Evolutionary conservation across 23 tunicate genomes (phyloP).

Genomic region (Diplosoma virens): DNA sequence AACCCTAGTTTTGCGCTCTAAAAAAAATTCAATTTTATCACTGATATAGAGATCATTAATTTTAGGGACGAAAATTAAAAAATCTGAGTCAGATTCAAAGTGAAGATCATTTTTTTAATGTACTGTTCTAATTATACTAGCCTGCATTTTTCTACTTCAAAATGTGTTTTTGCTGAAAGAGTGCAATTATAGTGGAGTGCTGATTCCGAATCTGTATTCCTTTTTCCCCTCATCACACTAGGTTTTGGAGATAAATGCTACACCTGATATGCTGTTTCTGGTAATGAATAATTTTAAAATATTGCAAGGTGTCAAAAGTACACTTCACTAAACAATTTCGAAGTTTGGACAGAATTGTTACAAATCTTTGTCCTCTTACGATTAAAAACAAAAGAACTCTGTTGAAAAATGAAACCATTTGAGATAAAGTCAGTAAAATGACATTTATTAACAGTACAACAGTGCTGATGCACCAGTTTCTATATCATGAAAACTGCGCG

Average conservation of each 20-base stretch:
- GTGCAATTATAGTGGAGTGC: slow-evolving; percentile 18
- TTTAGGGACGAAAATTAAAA: too few species aligned
- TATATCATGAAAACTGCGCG: slow-evolving; percentile 7
- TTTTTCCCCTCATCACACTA: slow-evolving; percentile 9
- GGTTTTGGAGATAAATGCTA: slow-evolving; percentile 25
- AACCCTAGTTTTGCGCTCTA: too few species aligned
- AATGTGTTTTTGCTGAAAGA: slow-evolving; percentile 1
- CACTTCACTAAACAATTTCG: background rate
- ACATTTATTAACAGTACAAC: background rate
- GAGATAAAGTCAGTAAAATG: background rate
- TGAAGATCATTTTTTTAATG: too few species aligned
- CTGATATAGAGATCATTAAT: too few species aligned
- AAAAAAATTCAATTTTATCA: too few species aligned
- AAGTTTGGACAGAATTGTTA: slow-evolving; percentile 4
- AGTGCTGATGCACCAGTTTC: background rate
- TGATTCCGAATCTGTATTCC: slow-evolving; percentile 33
- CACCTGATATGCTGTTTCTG: background rate
- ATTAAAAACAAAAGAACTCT: background rate
- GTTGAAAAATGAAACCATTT: background rate
- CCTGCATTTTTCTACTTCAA: slow-evolving; percentile 16
- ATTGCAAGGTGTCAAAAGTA: background rate
- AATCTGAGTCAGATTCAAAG: too few species aligned
- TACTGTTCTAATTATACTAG: background rate
- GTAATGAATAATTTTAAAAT: background rate
- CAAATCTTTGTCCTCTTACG: background rate